A percentile compares a stretch with the other conserved stretches of the same genome.
phyloP scores from a whole-genome alignment of 2,797 vertebrate species.

The Myotis planiceps region DNA sequence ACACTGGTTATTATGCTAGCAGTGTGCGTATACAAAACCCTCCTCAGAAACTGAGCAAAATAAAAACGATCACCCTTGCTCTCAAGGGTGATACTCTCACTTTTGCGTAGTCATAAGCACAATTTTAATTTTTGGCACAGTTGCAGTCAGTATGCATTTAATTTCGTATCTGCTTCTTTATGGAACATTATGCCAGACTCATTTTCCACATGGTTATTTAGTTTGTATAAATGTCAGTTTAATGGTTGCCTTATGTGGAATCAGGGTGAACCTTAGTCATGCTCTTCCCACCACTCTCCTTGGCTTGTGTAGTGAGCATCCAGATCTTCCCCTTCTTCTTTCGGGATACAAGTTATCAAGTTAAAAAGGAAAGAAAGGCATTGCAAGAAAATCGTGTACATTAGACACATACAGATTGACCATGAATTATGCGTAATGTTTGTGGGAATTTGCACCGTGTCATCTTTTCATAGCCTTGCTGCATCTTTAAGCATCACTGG shows the following conservation, averaged over 20 bases:
- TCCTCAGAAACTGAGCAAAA: background rate
- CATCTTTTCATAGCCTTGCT: background rate
- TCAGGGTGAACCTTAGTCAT: background rate
- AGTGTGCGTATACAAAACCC: background rate
- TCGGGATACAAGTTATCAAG: background rate
- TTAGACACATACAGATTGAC: background rate
- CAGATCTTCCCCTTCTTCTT: background rate
- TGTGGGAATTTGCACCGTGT: background rate
- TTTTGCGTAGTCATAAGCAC: constrained; percentile 37
- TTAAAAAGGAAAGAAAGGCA: background rate
- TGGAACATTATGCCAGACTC: background rate
- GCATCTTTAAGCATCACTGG: background rate
- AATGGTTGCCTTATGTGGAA: background rate
- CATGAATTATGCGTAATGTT: constrained; percentile 28
- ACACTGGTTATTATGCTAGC: background rate
- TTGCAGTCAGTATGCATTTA: background rate
- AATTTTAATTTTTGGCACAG: constrained; percentile 14
- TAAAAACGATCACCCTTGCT: background rate
- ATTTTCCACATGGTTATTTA: background rate
- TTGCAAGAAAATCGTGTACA: background rate
- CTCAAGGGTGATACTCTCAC: background rate
- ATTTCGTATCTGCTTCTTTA: constrained; percentile 1
- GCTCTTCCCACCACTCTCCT: background rate
- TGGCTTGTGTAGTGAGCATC: background rate
- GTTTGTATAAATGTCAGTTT: background rate